Evolutionary conservation across 1,140 invertebrate genomes (phyloP).

Genomic region (Neocloeon triangulifer): DNA sequence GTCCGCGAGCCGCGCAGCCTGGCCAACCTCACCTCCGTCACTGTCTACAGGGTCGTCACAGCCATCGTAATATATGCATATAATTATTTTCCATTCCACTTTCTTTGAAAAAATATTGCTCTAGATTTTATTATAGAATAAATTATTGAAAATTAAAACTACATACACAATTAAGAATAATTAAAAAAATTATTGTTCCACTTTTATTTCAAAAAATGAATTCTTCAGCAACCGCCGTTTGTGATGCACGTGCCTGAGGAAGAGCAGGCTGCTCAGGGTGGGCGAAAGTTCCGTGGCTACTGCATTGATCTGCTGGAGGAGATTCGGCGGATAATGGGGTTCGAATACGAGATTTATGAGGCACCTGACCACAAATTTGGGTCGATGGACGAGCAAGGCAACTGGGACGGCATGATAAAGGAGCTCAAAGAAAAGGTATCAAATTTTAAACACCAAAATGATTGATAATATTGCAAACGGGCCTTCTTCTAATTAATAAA

Average conservation of each 20-base stretch:
- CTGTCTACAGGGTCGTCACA: slow-evolving; percentile 58
- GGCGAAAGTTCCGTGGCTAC: slow-evolving; percentile 55
- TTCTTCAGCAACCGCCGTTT: slow-evolving; percentile 59
- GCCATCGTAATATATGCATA: slow-evolving; percentile 28
- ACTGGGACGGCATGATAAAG: slow-evolving; percentile 82
- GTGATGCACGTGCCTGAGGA: slow-evolving; percentile 38
- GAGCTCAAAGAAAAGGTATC: slow-evolving; percentile 66
- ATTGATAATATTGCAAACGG: not conserved
- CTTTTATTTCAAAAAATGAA: slow-evolving; percentile 5
- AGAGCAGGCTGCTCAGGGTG: slow-evolving; percentile 22
- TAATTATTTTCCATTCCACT: not conserved
- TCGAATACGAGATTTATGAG: slow-evolving; percentile 71
- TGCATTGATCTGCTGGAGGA: slow-evolving; percentile 80
- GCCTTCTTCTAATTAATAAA: not conserved
- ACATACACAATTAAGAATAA: slow-evolving; percentile 1
- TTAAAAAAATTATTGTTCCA: too few relatives aligned
- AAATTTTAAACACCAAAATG: not conserved
- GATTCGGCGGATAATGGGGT: slow-evolving; percentile 57
- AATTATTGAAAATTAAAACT: slow-evolving; percentile 1
- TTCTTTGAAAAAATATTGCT: not conserved
- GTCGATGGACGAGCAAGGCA: slow-evolving; percentile 57
- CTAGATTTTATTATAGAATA: not conserved
- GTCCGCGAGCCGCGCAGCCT: slow-evolving; percentile 37
- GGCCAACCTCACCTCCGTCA: slow-evolving; percentile 49
- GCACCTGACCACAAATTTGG: slow-evolving; percentile 61